Conservation (phyloP, 2,797 vertebrate species). For the Sciurus vulgaris region DNA sequence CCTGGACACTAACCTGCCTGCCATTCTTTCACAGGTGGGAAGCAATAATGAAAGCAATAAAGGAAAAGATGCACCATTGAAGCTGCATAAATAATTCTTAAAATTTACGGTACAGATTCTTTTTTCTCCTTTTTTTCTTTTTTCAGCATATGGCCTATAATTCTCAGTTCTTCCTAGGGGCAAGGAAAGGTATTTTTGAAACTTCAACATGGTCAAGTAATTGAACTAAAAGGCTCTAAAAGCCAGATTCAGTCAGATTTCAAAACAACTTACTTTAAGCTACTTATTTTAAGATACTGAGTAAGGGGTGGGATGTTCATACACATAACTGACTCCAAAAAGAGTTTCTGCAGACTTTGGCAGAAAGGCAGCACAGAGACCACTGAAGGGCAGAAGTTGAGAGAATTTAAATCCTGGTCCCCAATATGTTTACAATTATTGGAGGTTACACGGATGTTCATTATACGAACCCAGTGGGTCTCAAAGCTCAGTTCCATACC, state of each 20-base stretch:
- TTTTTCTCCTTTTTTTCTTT: background rate
- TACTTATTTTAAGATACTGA: slow-evolving; percentile 1
- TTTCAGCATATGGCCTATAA: slow-evolving; percentile 30
- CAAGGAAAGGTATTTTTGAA: slow-evolving; percentile 52
- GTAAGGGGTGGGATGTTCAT: background rate
- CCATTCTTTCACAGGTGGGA: background rate
- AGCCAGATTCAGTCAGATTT: slow-evolving; percentile 24
- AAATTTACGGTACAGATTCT: background rate
- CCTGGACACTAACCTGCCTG: background rate
- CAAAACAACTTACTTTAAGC: slow-evolving; percentile 38
- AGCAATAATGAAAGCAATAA: background rate
- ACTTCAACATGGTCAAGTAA: slow-evolving; percentile 54
- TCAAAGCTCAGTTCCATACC: background rate
- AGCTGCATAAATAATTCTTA: background rate
- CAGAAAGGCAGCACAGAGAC: background rate
- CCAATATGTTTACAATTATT: background rate
- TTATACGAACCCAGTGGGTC: background rate
- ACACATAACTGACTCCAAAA: background rate
- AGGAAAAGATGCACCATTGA: background rate
- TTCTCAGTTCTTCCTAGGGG: slow-evolving; percentile 45
- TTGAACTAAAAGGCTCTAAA: slow-evolving; percentile 47
- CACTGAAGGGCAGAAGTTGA: background rate
- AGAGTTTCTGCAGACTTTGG: background rate
- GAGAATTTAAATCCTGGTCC: background rate
- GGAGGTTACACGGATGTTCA: background rate